phyloP scores from a whole-genome alignment of 2,888 invertebrate species.

The Synergus gifuensis region DNA sequence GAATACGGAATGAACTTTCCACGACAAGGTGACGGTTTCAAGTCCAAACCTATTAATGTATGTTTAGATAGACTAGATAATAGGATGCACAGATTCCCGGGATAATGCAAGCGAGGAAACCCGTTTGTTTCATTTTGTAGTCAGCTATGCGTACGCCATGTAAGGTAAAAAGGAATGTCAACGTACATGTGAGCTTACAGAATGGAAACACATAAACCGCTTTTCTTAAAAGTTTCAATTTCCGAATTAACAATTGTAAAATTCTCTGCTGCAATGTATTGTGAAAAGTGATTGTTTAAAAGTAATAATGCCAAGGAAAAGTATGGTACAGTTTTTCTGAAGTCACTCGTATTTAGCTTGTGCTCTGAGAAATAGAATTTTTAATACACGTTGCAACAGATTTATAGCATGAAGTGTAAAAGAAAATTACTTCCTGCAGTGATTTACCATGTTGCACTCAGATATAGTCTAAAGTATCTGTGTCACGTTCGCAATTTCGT shows the following conservation, averaged over 20 bases:
- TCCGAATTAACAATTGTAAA: no score
- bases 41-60: conserved; percentile 68
- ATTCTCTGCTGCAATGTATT: no score
- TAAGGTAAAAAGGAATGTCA: no score
- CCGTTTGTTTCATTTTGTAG: conserved; percentile 33
- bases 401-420: conserved; percentile 1
- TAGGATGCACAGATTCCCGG: conserved; percentile 62
- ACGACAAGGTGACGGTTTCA: conserved; percentile 52
- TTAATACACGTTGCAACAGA: background rate
- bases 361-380: background rate
- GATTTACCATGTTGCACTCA: conserved; percentile 1
- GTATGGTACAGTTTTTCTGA: background rate
- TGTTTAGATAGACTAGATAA: conserved; percentile 58
- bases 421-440: background rate
- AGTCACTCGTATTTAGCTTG: background rate
- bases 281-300: background rate
- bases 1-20: background rate
- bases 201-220: no score
- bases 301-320: conserved; percentile 15
- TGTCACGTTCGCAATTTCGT: background rate
- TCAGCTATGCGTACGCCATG: no score
- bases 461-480: background rate
- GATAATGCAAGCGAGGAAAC: conserved; percentile 61
- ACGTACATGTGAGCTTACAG: no score
- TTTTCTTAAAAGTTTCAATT: no score